Evolutionary conservation across 2,113 vertebrate species (phyloP).

Genomic region (Coryphaenoides rupestris): DNA sequence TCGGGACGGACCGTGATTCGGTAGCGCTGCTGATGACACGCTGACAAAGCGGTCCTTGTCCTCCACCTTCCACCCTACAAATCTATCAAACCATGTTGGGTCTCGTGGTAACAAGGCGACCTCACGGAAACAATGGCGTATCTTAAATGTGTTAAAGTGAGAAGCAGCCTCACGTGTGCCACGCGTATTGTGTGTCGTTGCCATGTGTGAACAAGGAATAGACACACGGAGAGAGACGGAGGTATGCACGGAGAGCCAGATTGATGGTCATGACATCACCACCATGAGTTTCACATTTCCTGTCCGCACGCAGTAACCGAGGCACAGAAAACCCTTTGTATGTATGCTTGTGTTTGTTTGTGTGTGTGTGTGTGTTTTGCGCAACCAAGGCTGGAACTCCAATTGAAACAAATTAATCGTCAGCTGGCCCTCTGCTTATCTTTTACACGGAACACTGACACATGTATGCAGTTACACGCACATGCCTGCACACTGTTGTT

Average conservation of each 20-base stretch:
- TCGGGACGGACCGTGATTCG: not conserved
- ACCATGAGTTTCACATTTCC: not conserved
- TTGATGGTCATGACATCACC: not conserved
- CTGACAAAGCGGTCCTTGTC: too few species aligned
- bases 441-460: not conserved
- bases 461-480: too few species aligned
- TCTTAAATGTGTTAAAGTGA: too few species aligned
- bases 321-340: not conserved
- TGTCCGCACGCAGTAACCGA: not conserved
- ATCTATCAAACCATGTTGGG: too few species aligned
- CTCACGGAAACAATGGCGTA: too few species aligned
- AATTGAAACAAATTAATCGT: not conserved
- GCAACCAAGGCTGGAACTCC: not conserved
- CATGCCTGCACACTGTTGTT: too few species aligned
- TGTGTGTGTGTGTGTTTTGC: slow-evolving; percentile 23
- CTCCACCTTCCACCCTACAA: too few species aligned
- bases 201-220: not conserved
- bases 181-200: too few species aligned
- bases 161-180: too few species aligned
- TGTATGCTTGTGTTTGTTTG: slow-evolving; percentile 3
- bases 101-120: too few species aligned
- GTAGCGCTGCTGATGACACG: too few species aligned
- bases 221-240: slow-evolving; percentile 1
- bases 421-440: not conserved
- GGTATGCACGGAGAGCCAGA: not conserved